Evolutionary conservation across 1,140 invertebrate species (phyloP).

Genomic region (Forficula auricularia): DNA sequence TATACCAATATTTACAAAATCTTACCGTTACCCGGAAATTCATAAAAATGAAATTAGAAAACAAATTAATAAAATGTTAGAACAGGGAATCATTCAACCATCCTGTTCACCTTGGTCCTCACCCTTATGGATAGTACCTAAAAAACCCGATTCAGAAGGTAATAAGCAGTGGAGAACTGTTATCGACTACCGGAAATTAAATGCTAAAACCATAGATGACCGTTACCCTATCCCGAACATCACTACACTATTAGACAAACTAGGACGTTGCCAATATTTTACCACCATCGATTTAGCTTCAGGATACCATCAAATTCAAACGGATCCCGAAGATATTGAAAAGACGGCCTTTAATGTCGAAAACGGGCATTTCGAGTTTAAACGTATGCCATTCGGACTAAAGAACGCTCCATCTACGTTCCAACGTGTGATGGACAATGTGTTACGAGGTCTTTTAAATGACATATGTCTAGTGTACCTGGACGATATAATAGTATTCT

Average conservation of each 20-base stretch:
- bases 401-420: constrained; percentile 19
- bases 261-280: constrained; percentile 29
- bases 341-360: constrained; percentile 21
- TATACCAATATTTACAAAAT: no score
- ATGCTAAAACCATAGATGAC: constrained; percentile 26
- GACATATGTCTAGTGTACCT: constrained; percentile 18
- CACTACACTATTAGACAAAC: constrained; percentile 26
- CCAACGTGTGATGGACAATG: constrained; percentile 23
- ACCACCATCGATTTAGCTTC: constrained; percentile 28
- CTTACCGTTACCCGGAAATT: constrained; percentile 4
- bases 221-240: constrained; percentile 34
- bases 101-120: constrained; percentile 14
- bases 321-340: constrained; percentile 17
- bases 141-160: constrained; percentile 21
- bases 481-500: constrained; percentile 17
- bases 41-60: constrained; percentile 4
- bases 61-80: constrained; percentile 6
- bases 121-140: constrained; percentile 21
- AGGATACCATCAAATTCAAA: constrained; percentile 27
- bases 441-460: constrained; percentile 17
- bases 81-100: constrained; percentile 6
- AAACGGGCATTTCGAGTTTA: constrained; percentile 18
- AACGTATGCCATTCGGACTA: constrained; percentile 19
- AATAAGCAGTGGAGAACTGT: constrained; percentile 23
- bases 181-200: constrained; percentile 25